phyloP scores from a whole-genome alignment of 1,140 invertebrate genomes.

The Cherax quadricarinatus region DNA sequence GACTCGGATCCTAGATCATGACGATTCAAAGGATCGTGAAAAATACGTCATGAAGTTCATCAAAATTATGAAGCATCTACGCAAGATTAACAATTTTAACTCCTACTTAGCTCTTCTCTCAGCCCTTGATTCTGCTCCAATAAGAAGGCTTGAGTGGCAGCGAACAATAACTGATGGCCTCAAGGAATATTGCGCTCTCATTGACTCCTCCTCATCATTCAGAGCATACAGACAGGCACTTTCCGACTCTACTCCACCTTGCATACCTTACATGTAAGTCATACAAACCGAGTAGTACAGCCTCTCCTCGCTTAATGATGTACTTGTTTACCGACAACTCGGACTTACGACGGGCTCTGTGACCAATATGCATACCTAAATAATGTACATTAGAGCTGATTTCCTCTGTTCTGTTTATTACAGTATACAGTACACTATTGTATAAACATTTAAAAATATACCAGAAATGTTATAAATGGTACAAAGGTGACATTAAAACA shows the following conservation, averaged over 20 bases:
- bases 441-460: no score
- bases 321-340: no score
- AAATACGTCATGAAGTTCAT: constrained; percentile 97
- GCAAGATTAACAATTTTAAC: constrained; percentile 99
- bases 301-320: no score
- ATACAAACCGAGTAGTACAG: neutral
- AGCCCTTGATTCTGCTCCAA: constrained; percentile 96
- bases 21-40: constrained; percentile 85
- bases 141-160: constrained; percentile 85
- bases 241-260: constrained; percentile 95
- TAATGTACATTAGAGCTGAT: no score
- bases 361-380: no score
- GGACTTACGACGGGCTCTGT: no score
- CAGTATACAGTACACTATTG: no score
- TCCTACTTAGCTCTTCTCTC: constrained; percentile 97
- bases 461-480: no score
- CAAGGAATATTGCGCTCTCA: constrained; percentile 95
- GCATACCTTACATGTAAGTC: constrained; percentile 97
- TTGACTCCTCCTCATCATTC: constrained; percentile 97
- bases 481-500: no score
- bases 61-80: constrained; percentile 98
- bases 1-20: constrained; percentile 71
- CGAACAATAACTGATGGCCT: constrained; percentile 94
- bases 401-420: no score
- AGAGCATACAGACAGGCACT: constrained; percentile 95